A percentile compares a stretch with the other conserved stretches of the same genome.
phyloP scores from a whole-genome alignment of 2,797 vertebrate genomes.

The Eutrigla gurnardus region DNA sequence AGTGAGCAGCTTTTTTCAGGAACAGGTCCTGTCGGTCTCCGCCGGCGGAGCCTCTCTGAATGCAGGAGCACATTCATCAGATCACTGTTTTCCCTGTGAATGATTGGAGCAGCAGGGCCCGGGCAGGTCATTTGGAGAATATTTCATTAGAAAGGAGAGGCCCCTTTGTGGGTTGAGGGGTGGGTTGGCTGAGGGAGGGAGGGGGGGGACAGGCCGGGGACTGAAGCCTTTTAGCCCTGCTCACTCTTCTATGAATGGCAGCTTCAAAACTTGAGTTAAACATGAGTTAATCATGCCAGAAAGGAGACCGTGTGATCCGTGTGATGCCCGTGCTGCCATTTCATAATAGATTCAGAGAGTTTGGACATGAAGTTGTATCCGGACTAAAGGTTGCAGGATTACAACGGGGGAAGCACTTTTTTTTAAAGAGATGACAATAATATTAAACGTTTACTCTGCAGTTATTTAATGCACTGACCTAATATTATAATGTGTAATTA shows the following conservation, averaged over 20 bases:
- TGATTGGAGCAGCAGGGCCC: slow-evolving; percentile 69
- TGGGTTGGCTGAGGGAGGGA: neutral
- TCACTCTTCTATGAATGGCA: slow-evolving; percentile 48
- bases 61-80: slow-evolving; percentile 70
- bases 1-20: neutral
- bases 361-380: neutral
- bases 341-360: neutral
- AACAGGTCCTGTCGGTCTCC: neutral
- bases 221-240: slow-evolving; percentile 31
- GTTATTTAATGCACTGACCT: neutral
- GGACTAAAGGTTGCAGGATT: too few relatives aligned
- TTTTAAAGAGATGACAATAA: neutral
- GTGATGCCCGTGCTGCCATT: neutral
- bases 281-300: neutral
- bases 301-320: too few relatives aligned
- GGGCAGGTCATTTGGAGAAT: slow-evolving; percentile 78
- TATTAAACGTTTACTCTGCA: neutral
- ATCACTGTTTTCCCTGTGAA: slow-evolving; percentile 77
- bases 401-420: neutral
- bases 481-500: neutral
- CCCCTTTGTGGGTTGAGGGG: slow-evolving; percentile 64
- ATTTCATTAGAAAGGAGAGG: slow-evolving; percentile 80
- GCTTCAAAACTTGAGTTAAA: slow-evolving; percentile 17
- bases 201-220: neutral
- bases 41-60: slow-evolving; percentile 8